Base-by-base conservation (phyloP, 1,140 invertebrate genomes). In the Pogonognathellus flavescens region DNA sequence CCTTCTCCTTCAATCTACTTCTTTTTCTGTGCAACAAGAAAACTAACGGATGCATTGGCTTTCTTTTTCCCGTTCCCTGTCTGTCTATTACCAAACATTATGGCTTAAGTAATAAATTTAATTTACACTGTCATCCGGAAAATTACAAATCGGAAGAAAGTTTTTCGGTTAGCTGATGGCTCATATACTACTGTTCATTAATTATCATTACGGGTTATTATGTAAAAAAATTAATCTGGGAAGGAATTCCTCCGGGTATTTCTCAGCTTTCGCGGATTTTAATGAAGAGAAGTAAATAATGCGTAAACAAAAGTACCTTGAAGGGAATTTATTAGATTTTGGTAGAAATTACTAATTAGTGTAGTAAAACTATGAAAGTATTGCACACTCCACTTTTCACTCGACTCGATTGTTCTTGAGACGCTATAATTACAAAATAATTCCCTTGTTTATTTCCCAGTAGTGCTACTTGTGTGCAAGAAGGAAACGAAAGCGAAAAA, bases 51-150 rank as follows among this genome's bases (percentile, higher is more conserved):
- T 25, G 70, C 31, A 41, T 66, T 66, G 60, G 7, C 60, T 22
- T 9, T 13, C 66, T 41, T 14, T 76, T 76, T 41, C 6, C 31
- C 6, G 31, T 41, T 41, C 31, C 6, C 31, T 41, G 2, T 41
- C 31, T 41, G 31, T 41, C 31, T 76, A 76, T 76, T 76, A 76
- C 49, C 49, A 14, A 49, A n/a, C n/a, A n/a, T n/a, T 6, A 41
- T 76, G 49, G 70, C 70, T 50, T 49, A 76, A 10, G 41, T 31
- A 76, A 76, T 76, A 76, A 76, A 76, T 76, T 76, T n/a, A 76
- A 76, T 76, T 76, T 76, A 6, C 53, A 57, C 25, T 76, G 70
- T 76, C 70, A 76, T 76, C 70, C 70, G 25, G 22, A 16, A 76
- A 76, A 76, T 76, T 76, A 76, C 70, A 50, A 76, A 50, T 20